phyloP scores from a whole-genome alignment of 2,888 invertebrate species.

The Drosophila paranaensis region DNA sequence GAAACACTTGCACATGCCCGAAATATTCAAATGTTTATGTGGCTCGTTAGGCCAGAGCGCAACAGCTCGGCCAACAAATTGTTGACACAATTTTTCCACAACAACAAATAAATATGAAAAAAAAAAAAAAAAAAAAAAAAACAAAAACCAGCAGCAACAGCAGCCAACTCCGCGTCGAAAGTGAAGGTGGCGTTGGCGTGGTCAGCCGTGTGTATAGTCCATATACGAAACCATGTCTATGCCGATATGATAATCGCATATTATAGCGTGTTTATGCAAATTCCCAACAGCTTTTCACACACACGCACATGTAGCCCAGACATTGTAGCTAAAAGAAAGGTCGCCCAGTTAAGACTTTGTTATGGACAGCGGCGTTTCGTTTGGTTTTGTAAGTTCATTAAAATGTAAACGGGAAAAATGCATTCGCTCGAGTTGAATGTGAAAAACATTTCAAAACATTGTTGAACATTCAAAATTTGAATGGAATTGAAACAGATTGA shows the following conservation, averaged over 20 bases:
- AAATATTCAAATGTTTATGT: conserved; percentile 40
- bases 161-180: conserved; percentile 34
- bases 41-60: conserved; percentile 26
- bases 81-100: conserved; percentile 43
- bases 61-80: conserved; percentile 44
- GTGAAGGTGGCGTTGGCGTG: conserved; percentile 54
- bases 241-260: conserved; percentile 62
- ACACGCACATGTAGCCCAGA: conserved; percentile 5
- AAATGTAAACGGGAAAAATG: conserved; percentile 1
- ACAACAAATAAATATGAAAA: conserved; percentile 2
- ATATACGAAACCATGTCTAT: conserved; percentile 19
- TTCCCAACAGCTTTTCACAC: conserved; percentile 33
- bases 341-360: conserved; percentile 15
- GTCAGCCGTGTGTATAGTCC: conserved; percentile 35
- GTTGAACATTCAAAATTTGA: neutral
- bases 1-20: conserved; percentile 45
- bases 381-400: conserved; percentile 16
- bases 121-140: too few species aligned
- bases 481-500: conserved; percentile 1
- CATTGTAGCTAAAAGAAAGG: conserved; percentile 31
- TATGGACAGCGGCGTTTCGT: conserved; percentile 13
- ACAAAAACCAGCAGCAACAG: neutral
- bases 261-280: conserved; percentile 72
- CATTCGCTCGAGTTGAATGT: conserved; percentile 15
- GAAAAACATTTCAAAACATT: conserved; percentile 6